A percentile compares a stretch with the other conserved stretches of the same genome.
phyloP scores from a whole-genome alignment of 1,140 invertebrate species.

The Nasonia longicornis region DNA sequence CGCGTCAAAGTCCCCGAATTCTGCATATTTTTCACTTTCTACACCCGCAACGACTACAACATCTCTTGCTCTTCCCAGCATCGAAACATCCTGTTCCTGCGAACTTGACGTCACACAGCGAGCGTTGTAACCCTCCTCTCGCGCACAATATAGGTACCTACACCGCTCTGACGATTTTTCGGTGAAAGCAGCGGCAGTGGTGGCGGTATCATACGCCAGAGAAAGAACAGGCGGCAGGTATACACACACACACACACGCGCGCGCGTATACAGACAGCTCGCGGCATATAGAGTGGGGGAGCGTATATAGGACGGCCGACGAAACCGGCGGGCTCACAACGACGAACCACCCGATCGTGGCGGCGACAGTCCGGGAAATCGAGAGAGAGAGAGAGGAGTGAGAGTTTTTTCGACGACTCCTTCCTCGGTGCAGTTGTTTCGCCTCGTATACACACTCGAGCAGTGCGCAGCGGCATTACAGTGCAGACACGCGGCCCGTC shows the following conservation, averaged over 20 bases:
- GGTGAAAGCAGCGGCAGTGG: slow-evolving; percentile 58
- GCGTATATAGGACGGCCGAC: slow-evolving; percentile 66
- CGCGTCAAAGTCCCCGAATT: background rate
- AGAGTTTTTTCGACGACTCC: slow-evolving; percentile 1
- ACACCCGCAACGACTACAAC: too few species aligned
- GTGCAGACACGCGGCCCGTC: background rate
- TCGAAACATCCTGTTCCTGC: background rate
- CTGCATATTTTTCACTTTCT: slow-evolving; percentile 1
- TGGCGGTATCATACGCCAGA: background rate
- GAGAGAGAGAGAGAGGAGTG: slow-evolving; percentile 16
- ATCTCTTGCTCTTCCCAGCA: background rate
- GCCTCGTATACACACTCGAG: background rate
- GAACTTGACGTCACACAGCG: background rate
- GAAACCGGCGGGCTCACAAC: slow-evolving; percentile 63
- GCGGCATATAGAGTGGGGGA: slow-evolving; percentile 54
- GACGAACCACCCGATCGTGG: slow-evolving; percentile 50
- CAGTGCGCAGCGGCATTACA: background rate
- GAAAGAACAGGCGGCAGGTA: background rate
- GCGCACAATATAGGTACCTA: too few species aligned
- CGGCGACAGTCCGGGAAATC: slow-evolving; percentile 8
- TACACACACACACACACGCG: background rate
- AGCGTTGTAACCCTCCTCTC: too few species aligned
- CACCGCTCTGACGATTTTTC: slow-evolving; percentile 54
- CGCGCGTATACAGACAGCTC: background rate
- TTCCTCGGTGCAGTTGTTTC: background rate